Evolutionary conservation across 2,113 vertebrate genomes (phyloP).

Genomic region (Columbina picui): DNA sequence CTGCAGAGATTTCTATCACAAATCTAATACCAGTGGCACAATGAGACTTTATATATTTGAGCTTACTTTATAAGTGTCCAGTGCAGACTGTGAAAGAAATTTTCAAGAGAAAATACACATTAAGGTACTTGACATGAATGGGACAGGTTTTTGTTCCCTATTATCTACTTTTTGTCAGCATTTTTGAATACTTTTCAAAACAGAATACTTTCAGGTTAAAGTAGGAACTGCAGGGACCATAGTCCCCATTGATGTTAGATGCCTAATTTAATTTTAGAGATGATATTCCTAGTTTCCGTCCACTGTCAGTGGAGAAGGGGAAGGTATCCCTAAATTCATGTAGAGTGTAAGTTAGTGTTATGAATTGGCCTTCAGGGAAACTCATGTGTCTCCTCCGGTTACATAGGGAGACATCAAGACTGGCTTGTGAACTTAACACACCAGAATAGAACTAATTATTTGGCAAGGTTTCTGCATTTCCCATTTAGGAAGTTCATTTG

Average conservation of each 20-base stretch:
- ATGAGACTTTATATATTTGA: not conserved
- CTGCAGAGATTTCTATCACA: not conserved
- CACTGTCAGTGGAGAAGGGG: not conserved
- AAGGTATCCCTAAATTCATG: not conserved
- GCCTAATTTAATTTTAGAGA: not conserved
- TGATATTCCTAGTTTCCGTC: not conserved
- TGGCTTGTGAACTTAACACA: not conserved
- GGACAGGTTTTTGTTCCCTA: not conserved
- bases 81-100: not conserved
- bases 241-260: not conserved
- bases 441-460: not conserved
- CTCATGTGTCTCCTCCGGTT: not conserved
- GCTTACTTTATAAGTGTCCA: not conserved
- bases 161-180: not conserved
- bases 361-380: not conserved
- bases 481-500: slow-evolving; percentile 9
- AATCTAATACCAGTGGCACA: not conserved
- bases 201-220: not conserved
- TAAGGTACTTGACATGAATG: not conserved
- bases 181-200: not conserved
- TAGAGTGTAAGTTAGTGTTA: not conserved
- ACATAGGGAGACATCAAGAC: not conserved
- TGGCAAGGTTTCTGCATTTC: not conserved
- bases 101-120: not conserved
- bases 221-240: not conserved